A percentile compares a stretch with the other conserved stretches of the same genome.
These are phyloP conservation scores for Lamellibrachia luymesi DNA, from an alignment of 1,140 invertebrate genomes.

Conservation along the genomic window DNA sequence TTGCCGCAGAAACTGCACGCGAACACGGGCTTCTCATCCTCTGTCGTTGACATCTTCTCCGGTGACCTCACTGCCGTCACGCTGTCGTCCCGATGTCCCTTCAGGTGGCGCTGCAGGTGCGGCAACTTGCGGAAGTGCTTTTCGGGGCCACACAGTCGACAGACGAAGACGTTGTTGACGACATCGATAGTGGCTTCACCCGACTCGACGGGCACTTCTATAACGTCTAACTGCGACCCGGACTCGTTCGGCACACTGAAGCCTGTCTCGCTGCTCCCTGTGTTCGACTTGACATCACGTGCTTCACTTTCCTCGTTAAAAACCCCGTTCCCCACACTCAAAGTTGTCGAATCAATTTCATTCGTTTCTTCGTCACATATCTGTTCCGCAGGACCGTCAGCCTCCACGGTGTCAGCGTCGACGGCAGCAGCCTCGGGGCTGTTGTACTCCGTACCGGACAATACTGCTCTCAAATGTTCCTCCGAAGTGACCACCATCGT, in stretches of 20 bases:
- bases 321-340: background rate
- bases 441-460: background rate
- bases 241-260: background rate
- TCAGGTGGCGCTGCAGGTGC: background rate
- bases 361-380: background rate
- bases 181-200: background rate
- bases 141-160: background rate
- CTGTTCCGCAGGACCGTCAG: background rate
- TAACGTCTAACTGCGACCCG: background rate
- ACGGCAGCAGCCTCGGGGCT: background rate
- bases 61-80: background rate
- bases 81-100: background rate
- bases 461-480: background rate
- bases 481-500: background rate
- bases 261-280: background rate
- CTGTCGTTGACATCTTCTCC: constrained; percentile 11
- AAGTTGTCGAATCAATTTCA: background rate
- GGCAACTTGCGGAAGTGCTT: background rate
- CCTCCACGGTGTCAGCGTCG: background rate
- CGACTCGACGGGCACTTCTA: background rate
- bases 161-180: background rate
- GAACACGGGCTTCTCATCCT: background rate
- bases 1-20: constrained; percentile 30
- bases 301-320: background rate
- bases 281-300: background rate